These are phyloP conservation scores for Drosophila atripex DNA, from an alignment of 2,888 invertebrate genomes.

Conservation along the genomic window DNA sequence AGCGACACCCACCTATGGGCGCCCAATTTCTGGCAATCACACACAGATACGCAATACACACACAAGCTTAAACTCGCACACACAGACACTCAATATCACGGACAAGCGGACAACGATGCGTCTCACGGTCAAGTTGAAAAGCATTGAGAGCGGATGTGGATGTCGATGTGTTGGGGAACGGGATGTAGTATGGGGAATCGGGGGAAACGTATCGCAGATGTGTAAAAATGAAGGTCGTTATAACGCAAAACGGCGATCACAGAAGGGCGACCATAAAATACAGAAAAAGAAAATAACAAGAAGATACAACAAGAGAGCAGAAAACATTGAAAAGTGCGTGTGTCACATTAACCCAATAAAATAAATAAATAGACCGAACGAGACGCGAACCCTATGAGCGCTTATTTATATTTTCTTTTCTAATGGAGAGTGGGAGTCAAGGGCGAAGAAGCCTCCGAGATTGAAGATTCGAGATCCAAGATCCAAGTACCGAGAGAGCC, in stretches of 20 bases:
- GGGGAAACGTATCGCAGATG: background rate
- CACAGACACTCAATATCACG: slow-evolving; percentile 57
- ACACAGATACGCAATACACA: slow-evolving; percentile 27
- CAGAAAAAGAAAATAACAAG: background rate
- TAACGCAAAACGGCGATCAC: slow-evolving; percentile 7
- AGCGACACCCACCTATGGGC: slow-evolving; percentile 81
- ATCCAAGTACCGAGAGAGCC: slow-evolving; percentile 20
- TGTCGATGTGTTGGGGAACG: slow-evolving; percentile 39
- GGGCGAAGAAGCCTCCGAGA: slow-evolving; percentile 54
- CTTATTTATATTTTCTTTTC: slow-evolving; percentile 39
- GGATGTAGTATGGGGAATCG: slow-evolving; percentile 24
- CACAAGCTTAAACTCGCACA: background rate
- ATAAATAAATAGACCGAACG: slow-evolving; percentile 37
- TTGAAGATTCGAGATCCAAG: slow-evolving; percentile 25
- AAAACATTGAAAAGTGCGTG: slow-evolving; percentile 34
- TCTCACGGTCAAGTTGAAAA: slow-evolving; percentile 79
- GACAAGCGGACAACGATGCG: slow-evolving; percentile 48
- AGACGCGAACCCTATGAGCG: slow-evolving; percentile 44
- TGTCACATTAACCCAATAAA: slow-evolving; percentile 80
- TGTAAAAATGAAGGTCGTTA: slow-evolving; percentile 29
- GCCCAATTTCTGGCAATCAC: slow-evolving; percentile 66
- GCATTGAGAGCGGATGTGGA: slow-evolving; percentile 67
- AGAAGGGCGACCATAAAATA: slow-evolving; percentile 30
- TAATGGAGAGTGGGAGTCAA: slow-evolving; percentile 55
- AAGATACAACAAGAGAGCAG: slow-evolving; percentile 5